Percentiles rank a stretch among this genome's conserved stretches.
phyloP scores from a whole-genome alignment of 2,888 invertebrate genomes.

The Athalia cordata region DNA sequence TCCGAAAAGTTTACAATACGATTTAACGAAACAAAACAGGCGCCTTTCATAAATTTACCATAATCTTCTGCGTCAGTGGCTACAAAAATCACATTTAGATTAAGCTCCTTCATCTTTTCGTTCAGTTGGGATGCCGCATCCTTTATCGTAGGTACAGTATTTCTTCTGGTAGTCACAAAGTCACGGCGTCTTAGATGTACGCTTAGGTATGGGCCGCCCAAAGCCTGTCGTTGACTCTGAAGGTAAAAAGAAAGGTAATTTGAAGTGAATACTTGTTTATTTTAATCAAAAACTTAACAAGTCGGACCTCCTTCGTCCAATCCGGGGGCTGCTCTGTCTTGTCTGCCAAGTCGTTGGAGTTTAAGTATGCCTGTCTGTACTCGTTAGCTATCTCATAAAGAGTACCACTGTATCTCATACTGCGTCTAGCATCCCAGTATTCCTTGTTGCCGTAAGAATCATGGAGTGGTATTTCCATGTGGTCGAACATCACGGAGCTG shows the following conservation, averaged over 20 bases:
- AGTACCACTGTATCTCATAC: conserved; percentile 89
- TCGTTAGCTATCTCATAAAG: conserved; percentile 81
- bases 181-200: conserved; percentile 93
- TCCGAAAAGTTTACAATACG: conserved; percentile 59
- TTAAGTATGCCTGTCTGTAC: conserved; percentile 79
- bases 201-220: conserved; percentile 85
- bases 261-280: not conserved
- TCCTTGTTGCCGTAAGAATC: conserved; percentile 87
- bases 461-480: conserved; percentile 92
- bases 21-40: conserved; percentile 53
- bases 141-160: conserved; percentile 86
- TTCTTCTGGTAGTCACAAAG: conserved; percentile 84
- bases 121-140: conserved; percentile 86
- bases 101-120: conserved; percentile 76
- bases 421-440: conserved; percentile 92
- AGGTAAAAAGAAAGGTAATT: conserved; percentile 43
- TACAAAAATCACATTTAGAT: conserved; percentile 82
- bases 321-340: conserved; percentile 77
- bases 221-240: conserved; percentile 74
- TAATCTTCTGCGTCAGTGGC: conserved; percentile 87
- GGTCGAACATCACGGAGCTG: conserved; percentile 81
- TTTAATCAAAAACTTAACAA: conserved; percentile 23
- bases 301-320: conserved; percentile 79
- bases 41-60: conserved; percentile 67
- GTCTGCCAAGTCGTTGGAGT: conserved; percentile 79